Base-by-base conservation (phyloP, 2,113 vertebrate species). In the Lepus americanus region DNA sequence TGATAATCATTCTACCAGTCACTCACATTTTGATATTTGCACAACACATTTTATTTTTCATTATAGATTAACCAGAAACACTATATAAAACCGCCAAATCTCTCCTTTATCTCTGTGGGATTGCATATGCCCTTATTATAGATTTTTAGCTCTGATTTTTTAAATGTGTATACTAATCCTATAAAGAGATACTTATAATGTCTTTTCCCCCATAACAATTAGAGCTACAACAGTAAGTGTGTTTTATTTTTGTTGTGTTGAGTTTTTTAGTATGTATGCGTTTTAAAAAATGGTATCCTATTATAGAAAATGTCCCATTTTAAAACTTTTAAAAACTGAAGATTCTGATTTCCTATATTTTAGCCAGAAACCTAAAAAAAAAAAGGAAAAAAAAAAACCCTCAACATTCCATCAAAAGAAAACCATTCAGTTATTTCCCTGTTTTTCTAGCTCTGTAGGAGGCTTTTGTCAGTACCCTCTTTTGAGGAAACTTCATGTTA, bases 381-480 rank as follows among this genome's bases (percentile, higher is more conserved):
- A 53, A 44, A 8, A 74, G 7, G 49, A 51, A 29, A 67, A 25
- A 55, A 88, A 76, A 39, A 66, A 27, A 3, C 36, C 12, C 17
- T 59, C 92, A 92, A 82, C 82, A 96, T 97, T 96, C 77, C 93
- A 55, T 98, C 86, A 96, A 96, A 98, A 97, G 59, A 90, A 97
- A 98, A 97, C 94, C 64, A 94, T 95, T 95, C 73, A 93, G 96
- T 97, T 98, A 97, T 96, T 97, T 97, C 70, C 76, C 94, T 97
- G 61, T 97, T 96, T 97, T 92, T 97, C 79, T 87, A 95, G 82
- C 95, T 98, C 61, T 89, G 96, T 93, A 92, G 92, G 95, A 96
- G 77, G 78, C 76, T 87, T 90, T 96, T 96, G 79, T 89, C 93
- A 72, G 33, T 86, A 31, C 0, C 0, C 64, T 74, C 82, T 20